Conservation (phyloP, 2,113 vertebrate species). For the Osmerus eperlanus region DNA sequence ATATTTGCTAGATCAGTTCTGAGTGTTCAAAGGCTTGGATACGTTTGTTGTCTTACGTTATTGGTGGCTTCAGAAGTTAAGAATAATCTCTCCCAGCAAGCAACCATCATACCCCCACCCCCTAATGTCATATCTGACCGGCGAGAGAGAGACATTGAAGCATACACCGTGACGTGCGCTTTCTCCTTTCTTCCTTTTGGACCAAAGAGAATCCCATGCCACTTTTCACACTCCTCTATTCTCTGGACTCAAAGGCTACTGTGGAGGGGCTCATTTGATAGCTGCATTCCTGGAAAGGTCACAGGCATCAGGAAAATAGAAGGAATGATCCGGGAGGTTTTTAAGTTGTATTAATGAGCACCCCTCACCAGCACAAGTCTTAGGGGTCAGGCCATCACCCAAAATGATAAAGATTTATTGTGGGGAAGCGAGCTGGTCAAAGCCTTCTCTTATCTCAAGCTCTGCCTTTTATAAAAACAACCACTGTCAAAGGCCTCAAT, state of each 20-base stretch:
- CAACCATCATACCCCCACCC: background rate
- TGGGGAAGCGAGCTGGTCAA: slow-evolving; percentile 64
- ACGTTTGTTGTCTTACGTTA: background rate
- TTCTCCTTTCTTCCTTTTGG: slow-evolving; percentile 12
- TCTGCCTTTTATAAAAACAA: slow-evolving; percentile 70
- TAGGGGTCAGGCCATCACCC: slow-evolving; percentile 78
- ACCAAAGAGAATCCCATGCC: slow-evolving; percentile 51
- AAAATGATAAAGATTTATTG: slow-evolving; percentile 82
- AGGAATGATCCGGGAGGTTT: slow-evolving; percentile 71
- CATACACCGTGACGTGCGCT: background rate
- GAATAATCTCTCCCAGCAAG: background rate
- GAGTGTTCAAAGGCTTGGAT: background rate
- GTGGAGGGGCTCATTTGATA: slow-evolving; percentile 63
- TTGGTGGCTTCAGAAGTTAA: background rate
- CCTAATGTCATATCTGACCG: background rate
- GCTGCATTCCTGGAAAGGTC: slow-evolving; percentile 74
- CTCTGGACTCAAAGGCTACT: slow-evolving; percentile 55
- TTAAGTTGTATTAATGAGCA: slow-evolving; percentile 80
- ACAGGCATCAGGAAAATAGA: slow-evolving; percentile 73
- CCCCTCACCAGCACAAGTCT: slow-evolving; percentile 63
- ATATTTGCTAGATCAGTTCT: background rate
- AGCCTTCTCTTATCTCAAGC: slow-evolving; percentile 72
- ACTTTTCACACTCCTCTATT: slow-evolving; percentile 56
- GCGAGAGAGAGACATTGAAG: background rate
- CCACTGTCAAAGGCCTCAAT: slow-evolving; percentile 68